These are phyloP conservation scores for Cerastis leucographa DNA, from an alignment of 2,888 invertebrate species.

Conservation along the genomic window DNA sequence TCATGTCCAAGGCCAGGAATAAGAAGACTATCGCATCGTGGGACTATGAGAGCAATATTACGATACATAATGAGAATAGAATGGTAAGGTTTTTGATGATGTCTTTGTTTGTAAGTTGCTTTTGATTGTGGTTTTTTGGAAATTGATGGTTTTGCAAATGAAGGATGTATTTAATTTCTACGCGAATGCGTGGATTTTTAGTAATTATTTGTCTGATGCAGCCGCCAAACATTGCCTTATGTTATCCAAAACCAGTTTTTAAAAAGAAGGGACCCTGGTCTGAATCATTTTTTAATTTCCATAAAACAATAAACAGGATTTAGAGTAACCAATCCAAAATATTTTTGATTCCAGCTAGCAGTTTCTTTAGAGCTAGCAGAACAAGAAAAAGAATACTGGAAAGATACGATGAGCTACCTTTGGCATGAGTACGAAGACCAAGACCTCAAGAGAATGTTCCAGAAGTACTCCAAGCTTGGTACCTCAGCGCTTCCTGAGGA, in stretches of 20 bases:
- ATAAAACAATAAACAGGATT: neutral
- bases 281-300: too few relatives aligned
- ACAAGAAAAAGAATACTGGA: conserved; percentile 92
- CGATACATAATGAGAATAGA: conserved; percentile 91
- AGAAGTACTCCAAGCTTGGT: conserved; percentile 93
- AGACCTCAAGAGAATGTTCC: conserved; percentile 93
- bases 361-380: conserved; percentile 84
- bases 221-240: neutral
- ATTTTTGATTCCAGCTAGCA: conserved; percentile 76
- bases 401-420: conserved; percentile 92
- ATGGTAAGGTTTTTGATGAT: conserved; percentile 74
- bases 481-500: conserved; percentile 94
- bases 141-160: neutral
- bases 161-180: too few relatives aligned
- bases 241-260: neutral
- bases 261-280: too few relatives aligned
- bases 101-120: too few relatives aligned
- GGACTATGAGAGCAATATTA: conserved; percentile 94
- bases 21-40: conserved; percentile 92
- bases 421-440: conserved; percentile 94
- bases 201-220: neutral
- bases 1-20: conserved; percentile 90
- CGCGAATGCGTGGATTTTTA: neutral
- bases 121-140: neutral
- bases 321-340: neutral